Percentiles rank a stretch among this genome's conserved stretches.
Evolutionary conservation across 2,888 invertebrate genomes (phyloP).

Genomic region (Merodon equestris): DNA sequence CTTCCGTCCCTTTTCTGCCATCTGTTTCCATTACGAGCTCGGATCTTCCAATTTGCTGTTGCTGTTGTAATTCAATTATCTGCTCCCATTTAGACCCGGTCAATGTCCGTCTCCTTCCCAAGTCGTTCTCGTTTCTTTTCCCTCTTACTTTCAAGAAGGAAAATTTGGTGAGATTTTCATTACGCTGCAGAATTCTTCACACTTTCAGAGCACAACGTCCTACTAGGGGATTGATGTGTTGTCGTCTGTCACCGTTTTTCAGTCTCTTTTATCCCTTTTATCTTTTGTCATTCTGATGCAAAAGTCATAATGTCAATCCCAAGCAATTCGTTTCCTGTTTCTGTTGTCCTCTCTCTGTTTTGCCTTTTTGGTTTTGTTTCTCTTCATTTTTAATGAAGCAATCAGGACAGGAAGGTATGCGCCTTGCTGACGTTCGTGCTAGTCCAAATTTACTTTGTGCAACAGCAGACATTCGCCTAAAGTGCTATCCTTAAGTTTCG

Average conservation of each 20-base stretch:
- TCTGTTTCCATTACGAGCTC: neutral
- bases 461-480: too few species aligned
- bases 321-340: constrained; percentile 1
- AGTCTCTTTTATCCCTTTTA: neutral
- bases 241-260: neutral
- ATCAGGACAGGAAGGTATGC: too few species aligned
- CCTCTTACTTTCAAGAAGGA: constrained; percentile 5
- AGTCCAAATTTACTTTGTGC: too few species aligned
- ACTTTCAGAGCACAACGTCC: neutral
- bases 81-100: constrained; percentile 4
- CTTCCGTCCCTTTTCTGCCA: neutral
- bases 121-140: neutral
- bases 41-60: neutral
- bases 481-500: too few species aligned
- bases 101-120: too few species aligned
- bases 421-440: too few species aligned
- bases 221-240: neutral
- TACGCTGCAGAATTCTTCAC: neutral
- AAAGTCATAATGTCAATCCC: neutral
- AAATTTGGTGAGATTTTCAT: constrained; percentile 20
- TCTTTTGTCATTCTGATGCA: too few species aligned
- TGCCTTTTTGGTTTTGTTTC: too few species aligned
- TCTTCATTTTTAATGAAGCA: too few species aligned
- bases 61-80: constrained; percentile 26
- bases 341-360: neutral